Conservation (phyloP, 2,797 vertebrate genomes). For the Bradypodion pumilum region DNA sequence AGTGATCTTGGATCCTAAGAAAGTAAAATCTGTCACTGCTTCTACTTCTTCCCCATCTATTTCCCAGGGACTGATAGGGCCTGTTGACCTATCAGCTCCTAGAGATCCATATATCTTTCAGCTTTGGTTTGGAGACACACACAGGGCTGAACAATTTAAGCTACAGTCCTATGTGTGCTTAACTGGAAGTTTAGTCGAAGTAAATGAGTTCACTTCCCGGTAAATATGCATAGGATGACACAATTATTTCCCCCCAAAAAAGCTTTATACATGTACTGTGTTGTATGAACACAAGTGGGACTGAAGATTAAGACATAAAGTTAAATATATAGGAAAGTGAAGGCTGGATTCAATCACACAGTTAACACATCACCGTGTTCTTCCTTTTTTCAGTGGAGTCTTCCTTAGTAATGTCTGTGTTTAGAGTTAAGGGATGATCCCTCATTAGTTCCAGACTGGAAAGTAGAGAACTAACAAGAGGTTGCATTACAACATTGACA, state of each 20-base stretch:
- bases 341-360: slow-evolving; percentile 20
- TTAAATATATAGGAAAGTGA: slow-evolving; percentile 27
- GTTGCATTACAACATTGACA: slow-evolving; percentile 88
- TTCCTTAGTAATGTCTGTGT: slow-evolving; percentile 78
- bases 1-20: too few species aligned
- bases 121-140: too few species aligned
- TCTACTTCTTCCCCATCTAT: too few species aligned
- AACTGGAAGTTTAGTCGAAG: not conserved
- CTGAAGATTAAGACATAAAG: slow-evolving; percentile 20
- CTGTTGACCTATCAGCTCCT: too few species aligned
- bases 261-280: not conserved
- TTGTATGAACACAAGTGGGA: not conserved
- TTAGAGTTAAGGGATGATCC: slow-evolving; percentile 88
- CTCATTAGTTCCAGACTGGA: slow-evolving; percentile 88
- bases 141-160: too few species aligned
- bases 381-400: slow-evolving; percentile 38
- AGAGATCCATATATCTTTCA: too few species aligned
- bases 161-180: not conserved
- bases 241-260: not conserved
- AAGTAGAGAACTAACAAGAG: slow-evolving; percentile 89
- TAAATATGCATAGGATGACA: slow-evolving; percentile 35
- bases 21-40: too few species aligned
- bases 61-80: too few species aligned
- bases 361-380: slow-evolving; percentile 12
- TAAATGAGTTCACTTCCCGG: not conserved